These are phyloP conservation scores for Bembecia ichneumoniformis DNA, from an alignment of 2,888 invertebrate species.

Conservation along the genomic window DNA sequence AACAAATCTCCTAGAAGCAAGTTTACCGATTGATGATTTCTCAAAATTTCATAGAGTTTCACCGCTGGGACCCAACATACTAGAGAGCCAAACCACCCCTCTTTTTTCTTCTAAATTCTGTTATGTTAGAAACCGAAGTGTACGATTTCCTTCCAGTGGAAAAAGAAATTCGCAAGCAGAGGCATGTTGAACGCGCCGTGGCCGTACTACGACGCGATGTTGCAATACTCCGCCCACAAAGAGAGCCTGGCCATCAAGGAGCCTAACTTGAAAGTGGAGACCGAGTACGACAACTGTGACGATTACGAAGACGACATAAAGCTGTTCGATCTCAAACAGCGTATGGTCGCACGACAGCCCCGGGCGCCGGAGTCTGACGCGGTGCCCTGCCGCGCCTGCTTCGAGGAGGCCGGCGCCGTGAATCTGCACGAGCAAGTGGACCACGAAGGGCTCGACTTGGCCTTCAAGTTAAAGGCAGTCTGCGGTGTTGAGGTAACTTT, in stretches of 20 bases:
- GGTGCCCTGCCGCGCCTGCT: conserved; percentile 45
- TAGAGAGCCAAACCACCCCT: too few relatives aligned
- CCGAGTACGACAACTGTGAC: conserved; percentile 20
- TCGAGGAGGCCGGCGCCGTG: conserved; percentile 34
- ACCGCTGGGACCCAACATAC: too few relatives aligned
- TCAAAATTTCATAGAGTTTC: too few relatives aligned
- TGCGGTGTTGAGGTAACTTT: conserved; percentile 45
- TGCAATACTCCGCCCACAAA: conserved; percentile 30
- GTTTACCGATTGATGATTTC: too few relatives aligned
- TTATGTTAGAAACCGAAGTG: too few relatives aligned
- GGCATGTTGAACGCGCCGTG: conserved; percentile 56
- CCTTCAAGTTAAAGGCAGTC: conserved; percentile 40
- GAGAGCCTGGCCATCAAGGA: conserved; percentile 18
- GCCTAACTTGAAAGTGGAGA: background rate
- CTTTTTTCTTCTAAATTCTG: too few relatives aligned
- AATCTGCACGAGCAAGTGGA: conserved; percentile 41
- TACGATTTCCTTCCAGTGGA: conserved; percentile 42
- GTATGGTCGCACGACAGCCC: conserved; percentile 29
- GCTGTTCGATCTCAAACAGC: conserved; percentile 48
- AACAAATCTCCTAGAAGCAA: too few relatives aligned
- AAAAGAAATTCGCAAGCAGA: conserved; percentile 54
- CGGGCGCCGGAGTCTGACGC: conserved; percentile 9
- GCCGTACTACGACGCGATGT: conserved; percentile 54
- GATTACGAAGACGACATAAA: conserved; percentile 59
- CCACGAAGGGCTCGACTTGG: conserved; percentile 38